Evolutionary conservation across 2,888 invertebrate genomes (phyloP), one percentile per base, ranked within the genome.

Genomic region (Euspilapteryx auroguttella): DNA sequence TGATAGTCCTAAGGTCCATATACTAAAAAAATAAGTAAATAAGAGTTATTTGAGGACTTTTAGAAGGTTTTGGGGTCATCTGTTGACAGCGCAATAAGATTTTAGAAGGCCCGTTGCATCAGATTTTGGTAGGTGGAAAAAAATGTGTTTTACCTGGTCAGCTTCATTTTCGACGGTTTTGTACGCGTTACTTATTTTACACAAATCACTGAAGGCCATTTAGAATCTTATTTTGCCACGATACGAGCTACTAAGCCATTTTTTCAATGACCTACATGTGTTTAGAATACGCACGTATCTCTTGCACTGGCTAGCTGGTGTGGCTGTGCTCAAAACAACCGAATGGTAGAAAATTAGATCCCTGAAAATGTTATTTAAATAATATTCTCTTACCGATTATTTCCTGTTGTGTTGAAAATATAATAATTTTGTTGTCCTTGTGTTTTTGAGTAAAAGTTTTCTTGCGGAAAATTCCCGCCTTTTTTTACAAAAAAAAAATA

Each of bases 201-300:
- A 73, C 61, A 76, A 56, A 71, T 75, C 76, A 75, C 75, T 76
- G 73, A 68, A 76, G 64, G 76, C 76, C 76, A 76, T 76, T 63
- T 65, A 65, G 63, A 73, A 65, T 55, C 56, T 69, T 65, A 64
- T 58, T 59, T 68, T 71, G 69, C 69, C 73, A 75, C 71, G 66
- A 66, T 66, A 73, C 41, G 61, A 64, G 56, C 57, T 65, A 58
- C 62, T 73, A 73, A 66, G 73, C 76, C 76, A 76, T 62, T 73
- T 76, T 75, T 75, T 66, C 69, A 69, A 61, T 71, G 73, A 73
- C 71, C 75, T 75, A 73, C 71, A 75, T 71, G 68, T 71, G 66
- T 32, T 29, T 68, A 68, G 63, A 69, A 65, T 68, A 63, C 64
- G 58, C 59, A 54, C 55, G 35, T 64, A 45, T n/a, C n/a, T n/a